A percentile compares a stretch with the other conserved stretches of the same genome.
These are phyloP conservation scores for Drosophila biarmipes DNA, from an alignment of 1,140 invertebrate genomes.

Conservation along the genomic window DNA sequence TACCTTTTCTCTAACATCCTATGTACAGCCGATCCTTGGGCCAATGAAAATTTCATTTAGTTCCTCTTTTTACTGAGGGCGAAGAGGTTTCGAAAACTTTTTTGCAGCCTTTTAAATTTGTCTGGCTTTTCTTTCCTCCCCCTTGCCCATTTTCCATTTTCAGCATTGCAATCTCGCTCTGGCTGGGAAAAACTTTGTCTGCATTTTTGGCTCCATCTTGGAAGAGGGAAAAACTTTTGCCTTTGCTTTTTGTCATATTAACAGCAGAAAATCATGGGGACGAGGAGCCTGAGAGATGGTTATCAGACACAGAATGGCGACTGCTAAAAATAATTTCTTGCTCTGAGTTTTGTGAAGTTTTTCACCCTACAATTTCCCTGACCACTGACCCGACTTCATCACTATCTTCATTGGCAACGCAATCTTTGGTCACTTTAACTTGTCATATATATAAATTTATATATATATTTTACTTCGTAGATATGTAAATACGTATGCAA, in stretches of 20 bases:
- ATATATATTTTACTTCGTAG: slow-evolving; percentile 31
- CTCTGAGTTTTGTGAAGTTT: slow-evolving; percentile 32
- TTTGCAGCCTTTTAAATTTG: slow-evolving; percentile 78
- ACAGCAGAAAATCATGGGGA: slow-evolving; percentile 50
- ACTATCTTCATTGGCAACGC: slow-evolving; percentile 18
- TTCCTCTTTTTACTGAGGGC: slow-evolving; percentile 9
- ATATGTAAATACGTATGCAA: slow-evolving; percentile 9
- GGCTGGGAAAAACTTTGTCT: slow-evolving; percentile 71
- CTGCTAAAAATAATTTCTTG: slow-evolving; percentile 57
- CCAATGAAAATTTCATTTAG: slow-evolving; percentile 54
- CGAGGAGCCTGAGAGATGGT: slow-evolving; percentile 2
- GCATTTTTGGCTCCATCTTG: slow-evolving; percentile 58
- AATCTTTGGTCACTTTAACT: slow-evolving; percentile 41
- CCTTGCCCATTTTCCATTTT: slow-evolving; percentile 25
- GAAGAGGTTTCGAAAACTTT: slow-evolving; percentile 48
- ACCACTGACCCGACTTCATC: slow-evolving; percentile 14
- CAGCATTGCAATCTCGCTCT: slow-evolving; percentile 59
- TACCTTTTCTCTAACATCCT: not conserved
- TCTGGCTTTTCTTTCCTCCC: slow-evolving; percentile 62
- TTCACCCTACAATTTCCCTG: slow-evolving; percentile 23
- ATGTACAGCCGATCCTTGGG: slow-evolving; percentile 15
- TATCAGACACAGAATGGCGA: slow-evolving; percentile 50
- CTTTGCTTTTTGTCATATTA: slow-evolving; percentile 81
- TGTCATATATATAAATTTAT: slow-evolving; percentile 15
- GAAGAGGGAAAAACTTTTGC: slow-evolving; percentile 65